Conservation (phyloP, 2,797 vertebrate genomes). For the Chelmon rostratus region DNA sequence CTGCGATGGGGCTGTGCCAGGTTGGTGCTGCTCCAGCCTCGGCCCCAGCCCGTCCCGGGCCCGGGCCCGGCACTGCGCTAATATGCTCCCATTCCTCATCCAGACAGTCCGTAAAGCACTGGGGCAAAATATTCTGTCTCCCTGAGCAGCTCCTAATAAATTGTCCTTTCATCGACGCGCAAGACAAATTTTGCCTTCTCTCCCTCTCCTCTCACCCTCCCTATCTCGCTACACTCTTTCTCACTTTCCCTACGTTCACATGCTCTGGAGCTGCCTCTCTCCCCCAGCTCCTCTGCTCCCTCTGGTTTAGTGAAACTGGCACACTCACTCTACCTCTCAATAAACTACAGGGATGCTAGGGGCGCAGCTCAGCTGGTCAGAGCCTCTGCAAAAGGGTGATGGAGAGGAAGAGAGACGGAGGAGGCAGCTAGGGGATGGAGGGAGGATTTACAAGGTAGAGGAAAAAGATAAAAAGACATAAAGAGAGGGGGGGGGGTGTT, state of each 20-base stretch:
- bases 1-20: slow-evolving; percentile 83
- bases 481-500: slow-evolving; percentile 39
- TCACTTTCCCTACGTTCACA: slow-evolving; percentile 42
- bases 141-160: slow-evolving; percentile 95
- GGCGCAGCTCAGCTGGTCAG: slow-evolving; percentile 54
- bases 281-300: slow-evolving; percentile 59
- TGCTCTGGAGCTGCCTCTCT: slow-evolving; percentile 23
- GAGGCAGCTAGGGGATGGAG: slow-evolving; percentile 21
- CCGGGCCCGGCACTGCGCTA: slow-evolving; percentile 81
- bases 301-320: slow-evolving; percentile 71
- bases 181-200: slow-evolving; percentile 92
- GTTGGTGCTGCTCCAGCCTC: slow-evolving; percentile 79
- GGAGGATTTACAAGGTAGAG: slow-evolving; percentile 36
- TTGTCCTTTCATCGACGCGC: slow-evolving; percentile 92
- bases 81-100: slow-evolving; percentile 92
- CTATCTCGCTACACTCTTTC: slow-evolving; percentile 68
- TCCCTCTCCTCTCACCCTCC: slow-evolving; percentile 28
- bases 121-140: slow-evolving; percentile 94
- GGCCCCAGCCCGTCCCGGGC: slow-evolving; percentile 75
- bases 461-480: slow-evolving; percentile 35
- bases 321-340: slow-evolving; percentile 67
- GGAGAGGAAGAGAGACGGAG: slow-evolving; percentile 14
- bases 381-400: slow-evolving; percentile 29
- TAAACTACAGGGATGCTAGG: slow-evolving; percentile 62
- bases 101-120: slow-evolving; percentile 91